Evolutionary conservation across 2,797 vertebrate genomes (phyloP), one percentile per base, ranked within the genome.

Genomic region (Tiaroga cobitis): DNA sequence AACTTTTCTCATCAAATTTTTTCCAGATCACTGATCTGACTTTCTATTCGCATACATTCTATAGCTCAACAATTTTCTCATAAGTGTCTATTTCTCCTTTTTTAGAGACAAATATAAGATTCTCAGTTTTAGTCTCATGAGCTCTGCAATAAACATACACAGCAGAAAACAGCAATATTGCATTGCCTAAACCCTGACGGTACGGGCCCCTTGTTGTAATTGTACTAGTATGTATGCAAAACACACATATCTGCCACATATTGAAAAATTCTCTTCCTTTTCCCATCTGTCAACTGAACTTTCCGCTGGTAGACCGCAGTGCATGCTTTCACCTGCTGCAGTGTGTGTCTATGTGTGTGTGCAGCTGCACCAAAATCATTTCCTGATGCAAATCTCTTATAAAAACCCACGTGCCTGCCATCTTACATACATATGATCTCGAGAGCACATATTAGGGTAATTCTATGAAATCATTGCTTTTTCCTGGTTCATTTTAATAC

Each of bases 331-430:
- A 83, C 63, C 73, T 79, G 54, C 61, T 77, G 77, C 41, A 65
- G 21, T 49, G 77, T 72, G 63, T 79, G 41, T 9, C 4, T 24
- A 26, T 18, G 49, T 51, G 68, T 51, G 77, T 32, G 72, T 77
- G 79, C 82, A 85, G 68, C 75, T 87, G 86, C 84, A 85, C 75
- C 26, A 81, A 56, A 75, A 81, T 84, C 84, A 80, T 84, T 89
- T 89, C 88, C 88, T 89, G 88, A 89, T 89, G 84, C 88, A 89
- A 89, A 89, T 87, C 13, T 34, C 10, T 81, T n/a, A 37, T 79
- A 37, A 63, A 87, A 68, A 81, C 81, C 76, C 13, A 67, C 2
- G 46, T 84, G 61, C 46, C 21, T 56, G 37, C 65, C 70, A 29
- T 46, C 4, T 13, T 18, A n/a, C 11, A 29, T 24, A 24, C 18